phyloP scores from a whole-genome alignment of 2,113 vertebrate species.

The Microtus richardsoni region DNA sequence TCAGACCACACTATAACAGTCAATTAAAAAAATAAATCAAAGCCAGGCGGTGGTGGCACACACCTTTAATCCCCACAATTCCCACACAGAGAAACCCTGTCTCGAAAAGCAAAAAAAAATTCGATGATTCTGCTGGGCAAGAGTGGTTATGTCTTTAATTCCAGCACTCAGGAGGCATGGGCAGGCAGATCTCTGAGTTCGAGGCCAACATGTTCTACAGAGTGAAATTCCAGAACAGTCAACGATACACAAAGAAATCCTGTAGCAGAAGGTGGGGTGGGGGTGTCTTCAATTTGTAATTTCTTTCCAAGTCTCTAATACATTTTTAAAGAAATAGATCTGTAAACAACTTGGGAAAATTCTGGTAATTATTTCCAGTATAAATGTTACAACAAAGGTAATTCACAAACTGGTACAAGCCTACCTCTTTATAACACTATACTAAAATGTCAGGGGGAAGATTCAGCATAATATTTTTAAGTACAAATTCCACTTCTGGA shows the following conservation, averaged over 20 bases:
- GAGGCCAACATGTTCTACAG: background rate
- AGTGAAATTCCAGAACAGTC: background rate
- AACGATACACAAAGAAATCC: background rate
- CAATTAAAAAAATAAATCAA: background rate
- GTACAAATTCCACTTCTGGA: background rate
- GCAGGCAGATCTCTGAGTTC: background rate
- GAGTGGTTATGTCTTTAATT: background rate
- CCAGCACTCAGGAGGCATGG: background rate
- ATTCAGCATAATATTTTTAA: slow-evolving; percentile 14
- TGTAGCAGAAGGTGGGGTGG: no score
- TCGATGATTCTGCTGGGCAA: background rate
- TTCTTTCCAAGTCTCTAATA: slow-evolving; percentile 39
- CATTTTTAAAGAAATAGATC: slow-evolving; percentile 40
- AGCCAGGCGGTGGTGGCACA: no score
- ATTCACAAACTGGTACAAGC: background rate
- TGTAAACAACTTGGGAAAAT: slow-evolving; percentile 21
- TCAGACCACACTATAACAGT: background rate
- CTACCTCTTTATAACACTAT: background rate
- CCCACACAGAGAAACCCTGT: no score
- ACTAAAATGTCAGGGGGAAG: background rate
- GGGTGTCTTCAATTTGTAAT: slow-evolving; percentile 29
- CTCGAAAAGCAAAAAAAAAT: no score
- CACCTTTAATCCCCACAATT: no score
- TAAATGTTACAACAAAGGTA: background rate
- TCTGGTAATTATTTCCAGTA: background rate